Conservation (phyloP, 2,888 invertebrate genomes). For the Miltochrista miniata region DNA sequence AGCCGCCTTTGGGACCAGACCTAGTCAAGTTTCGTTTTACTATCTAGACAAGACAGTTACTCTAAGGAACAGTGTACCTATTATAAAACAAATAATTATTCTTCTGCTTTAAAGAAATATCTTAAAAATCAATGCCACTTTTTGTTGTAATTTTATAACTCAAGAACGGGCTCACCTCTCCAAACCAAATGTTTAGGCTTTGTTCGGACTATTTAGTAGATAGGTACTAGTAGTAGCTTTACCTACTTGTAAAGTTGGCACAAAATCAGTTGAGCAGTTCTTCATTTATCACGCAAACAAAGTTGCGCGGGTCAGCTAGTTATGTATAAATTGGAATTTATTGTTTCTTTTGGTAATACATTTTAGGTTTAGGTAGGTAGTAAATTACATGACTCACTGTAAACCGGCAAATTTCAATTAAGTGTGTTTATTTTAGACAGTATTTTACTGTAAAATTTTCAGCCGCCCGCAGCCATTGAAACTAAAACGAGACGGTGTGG, state of each 20-base stretch:
- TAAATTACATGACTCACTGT: neutral
- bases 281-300: too few relatives aligned
- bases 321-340: too few relatives aligned
- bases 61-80: conserved; percentile 19
- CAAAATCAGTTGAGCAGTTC: too few relatives aligned
- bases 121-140: too few relatives aligned
- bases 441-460: neutral
- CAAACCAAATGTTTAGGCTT: too few relatives aligned
- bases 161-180: too few relatives aligned
- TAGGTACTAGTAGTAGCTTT: too few relatives aligned
- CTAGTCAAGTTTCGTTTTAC: conserved; percentile 18
- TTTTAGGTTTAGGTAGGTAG: neutral
- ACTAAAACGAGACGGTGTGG: conserved; percentile 58
- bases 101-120: neutral
- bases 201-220: too few relatives aligned
- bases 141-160: too few relatives aligned
- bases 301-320: too few relatives aligned
- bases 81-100: conserved; percentile 12
- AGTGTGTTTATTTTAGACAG: neutral
- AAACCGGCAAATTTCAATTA: neutral
- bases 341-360: too few relatives aligned
- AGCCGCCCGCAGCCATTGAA: conserved; percentile 18
- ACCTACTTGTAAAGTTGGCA: too few relatives aligned
- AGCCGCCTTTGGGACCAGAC: conserved; percentile 22
- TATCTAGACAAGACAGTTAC: conserved; percentile 18